Base-by-base conservation (phyloP, 2,888 invertebrate genomes). In the Cremastobaeus sp. region DNA sequence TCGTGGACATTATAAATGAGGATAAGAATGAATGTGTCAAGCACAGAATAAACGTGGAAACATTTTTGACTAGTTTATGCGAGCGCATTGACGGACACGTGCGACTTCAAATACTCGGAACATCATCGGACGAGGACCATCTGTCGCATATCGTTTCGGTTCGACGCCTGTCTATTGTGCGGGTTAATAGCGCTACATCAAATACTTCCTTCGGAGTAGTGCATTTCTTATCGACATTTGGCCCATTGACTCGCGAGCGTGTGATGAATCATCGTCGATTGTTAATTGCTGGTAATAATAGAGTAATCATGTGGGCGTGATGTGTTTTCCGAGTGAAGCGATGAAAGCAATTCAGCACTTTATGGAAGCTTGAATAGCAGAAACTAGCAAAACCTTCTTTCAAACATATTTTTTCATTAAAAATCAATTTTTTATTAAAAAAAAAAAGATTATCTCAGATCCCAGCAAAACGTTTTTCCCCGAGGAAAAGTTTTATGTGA, bases 91-190 rank as follows among this genome's bases (percentile, higher is more conserved):
- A 65, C 39, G 65, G 52, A 62, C 68, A 69, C 48, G 60, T 52
- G 68, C 30, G 45, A 45, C 60, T 50, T 37, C 18, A 59, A 72
- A 66, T 65, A 52, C 50, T 59, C 59, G 54, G 65, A 4, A 37
- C 60, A 72, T 72, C 66, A 66, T 55, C 60, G 48, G 34, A 65
- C 50, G 59, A 71, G 72, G 52, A 60, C 66, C 72, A 72, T 66
- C 66, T 72, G 72, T 72, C 72, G 72, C 60, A 25, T 18, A 54
- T 65, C 59, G 43, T 65, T 66, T 55, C 32, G 30, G 34, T 62
- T 73, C 66, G 73, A 68, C 66, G 62, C 48, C 60, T 72, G 66
- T 59, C 72, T 54, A 60, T 54, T 65, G 54, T 50, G 20, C 47
- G 20, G 70, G 43, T 71, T 71, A 72, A 52, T 66, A 59, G 54